phyloP scores from a whole-genome alignment of 2,888 invertebrate genomes.

The Microplitis deprimator region DNA sequence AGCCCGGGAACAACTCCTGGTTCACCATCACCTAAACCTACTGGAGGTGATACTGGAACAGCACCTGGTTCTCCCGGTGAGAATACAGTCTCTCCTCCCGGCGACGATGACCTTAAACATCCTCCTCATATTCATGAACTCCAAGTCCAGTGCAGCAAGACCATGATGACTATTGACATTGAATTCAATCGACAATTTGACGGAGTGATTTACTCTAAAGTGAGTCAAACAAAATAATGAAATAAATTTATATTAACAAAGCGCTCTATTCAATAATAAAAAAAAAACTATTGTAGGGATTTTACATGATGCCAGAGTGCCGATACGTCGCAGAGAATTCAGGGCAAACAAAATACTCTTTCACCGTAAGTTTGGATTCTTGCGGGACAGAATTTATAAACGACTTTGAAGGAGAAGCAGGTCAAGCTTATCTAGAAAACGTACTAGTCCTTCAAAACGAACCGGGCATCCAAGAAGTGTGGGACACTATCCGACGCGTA shows the following conservation, averaged over 20 bases:
- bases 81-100: constrained; percentile 39
- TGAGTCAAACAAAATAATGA: constrained; percentile 49
- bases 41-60: constrained; percentile 29
- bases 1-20: constrained; percentile 8
- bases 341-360: constrained; percentile 79
- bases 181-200: constrained; percentile 84
- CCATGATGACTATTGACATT: constrained; percentile 86
- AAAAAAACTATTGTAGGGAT: constrained; percentile 72
- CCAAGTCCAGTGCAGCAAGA: constrained; percentile 84
- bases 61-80: constrained; percentile 44
- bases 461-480: constrained; percentile 82
- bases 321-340: constrained; percentile 82
- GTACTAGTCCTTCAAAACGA: constrained; percentile 83
- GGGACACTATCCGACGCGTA: constrained; percentile 85
- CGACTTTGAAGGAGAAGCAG: constrained; percentile 81
- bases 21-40: constrained; percentile 28
- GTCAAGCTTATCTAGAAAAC: constrained; percentile 85
- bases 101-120: constrained; percentile 78
- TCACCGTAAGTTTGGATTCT: constrained; percentile 82
- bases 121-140: constrained; percentile 84
- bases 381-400: constrained; percentile 87
- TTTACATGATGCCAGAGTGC: constrained; percentile 79
- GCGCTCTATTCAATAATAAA: constrained; percentile 8
- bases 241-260: background rate
- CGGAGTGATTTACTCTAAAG: constrained; percentile 86